phyloP scores from a whole-genome alignment of 2,113 vertebrate species.

The Haplotaxodon microlepis region DNA sequence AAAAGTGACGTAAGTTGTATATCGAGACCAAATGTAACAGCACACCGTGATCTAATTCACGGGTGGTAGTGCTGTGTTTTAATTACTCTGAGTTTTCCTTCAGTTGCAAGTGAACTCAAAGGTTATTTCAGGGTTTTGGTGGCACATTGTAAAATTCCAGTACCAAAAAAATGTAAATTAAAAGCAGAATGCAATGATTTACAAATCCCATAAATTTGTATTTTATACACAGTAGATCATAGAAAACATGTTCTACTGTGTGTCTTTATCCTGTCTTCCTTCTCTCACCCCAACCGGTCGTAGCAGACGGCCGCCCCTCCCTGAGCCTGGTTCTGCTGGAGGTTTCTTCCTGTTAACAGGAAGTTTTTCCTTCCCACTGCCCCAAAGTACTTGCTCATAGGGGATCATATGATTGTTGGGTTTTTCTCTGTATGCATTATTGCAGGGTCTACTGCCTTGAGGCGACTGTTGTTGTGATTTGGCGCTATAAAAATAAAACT shows the following conservation, averaged over 20 bases:
- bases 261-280: not conserved
- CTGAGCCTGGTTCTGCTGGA: rapidly evolving
- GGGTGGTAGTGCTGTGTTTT: not conserved
- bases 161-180: not conserved
- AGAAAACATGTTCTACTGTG: not conserved
- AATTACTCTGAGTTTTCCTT: not conserved
- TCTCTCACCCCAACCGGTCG: not conserved
- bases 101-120: not conserved
- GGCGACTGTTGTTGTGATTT: not conserved
- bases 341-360: not conserved
- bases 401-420: not conserved
- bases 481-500: not conserved
- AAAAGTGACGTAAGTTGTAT: not conserved
- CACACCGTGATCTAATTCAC: not conserved
- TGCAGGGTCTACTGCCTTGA: rapidly evolving
- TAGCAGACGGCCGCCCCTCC: not conserved
- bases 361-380: rapidly evolving
- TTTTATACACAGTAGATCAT: not conserved
- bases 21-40: not conserved
- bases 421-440: not conserved
- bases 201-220: not conserved
- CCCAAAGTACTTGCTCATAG: not conserved
- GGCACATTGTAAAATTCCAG: not conserved
- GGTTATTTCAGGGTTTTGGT: not conserved
- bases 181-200: not conserved